phyloP scores from a whole-genome alignment of 2,888 invertebrate species.

The Lepetodrilus schrolli region DNA sequence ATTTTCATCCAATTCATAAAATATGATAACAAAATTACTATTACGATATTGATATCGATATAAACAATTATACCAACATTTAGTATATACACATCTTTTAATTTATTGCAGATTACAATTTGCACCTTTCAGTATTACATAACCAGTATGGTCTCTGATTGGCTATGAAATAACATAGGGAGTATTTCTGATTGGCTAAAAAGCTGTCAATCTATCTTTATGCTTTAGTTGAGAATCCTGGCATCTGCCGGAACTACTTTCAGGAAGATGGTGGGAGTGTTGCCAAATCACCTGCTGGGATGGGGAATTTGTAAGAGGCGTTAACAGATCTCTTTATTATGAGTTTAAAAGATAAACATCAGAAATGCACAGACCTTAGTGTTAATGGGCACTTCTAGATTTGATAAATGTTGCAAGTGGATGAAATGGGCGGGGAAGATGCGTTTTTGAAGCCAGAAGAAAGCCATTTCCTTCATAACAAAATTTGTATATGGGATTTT shows the following conservation, averaged over 20 bases:
- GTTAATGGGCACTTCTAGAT: slow-evolving; percentile 1
- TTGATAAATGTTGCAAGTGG: not conserved
- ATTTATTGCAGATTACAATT: no score
- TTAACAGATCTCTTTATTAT: slow-evolving; percentile 24
- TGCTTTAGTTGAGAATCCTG: not conserved
- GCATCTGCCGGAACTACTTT: slow-evolving; percentile 19
- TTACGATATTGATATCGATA: no score
- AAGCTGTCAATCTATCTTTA: not conserved
- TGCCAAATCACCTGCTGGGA: slow-evolving; percentile 11
- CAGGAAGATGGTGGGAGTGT: not conserved
- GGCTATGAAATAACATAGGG: not conserved
- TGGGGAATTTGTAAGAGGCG: slow-evolving; percentile 20
- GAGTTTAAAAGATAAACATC: slow-evolving; percentile 19
- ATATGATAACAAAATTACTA: no score
- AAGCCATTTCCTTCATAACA: no score
- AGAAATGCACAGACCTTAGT: not conserved
- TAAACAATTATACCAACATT: no score
- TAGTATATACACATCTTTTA: no score
- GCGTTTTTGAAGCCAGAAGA: no score
- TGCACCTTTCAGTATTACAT: no score
- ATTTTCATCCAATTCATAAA: no score
- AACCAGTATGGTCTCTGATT: no score
- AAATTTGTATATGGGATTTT: no score
- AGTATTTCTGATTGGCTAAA: not conserved
- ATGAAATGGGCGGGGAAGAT: no score